Evolutionary conservation across 1,140 invertebrate genomes (phyloP).

Genomic region (Saccostrea echinata): DNA sequence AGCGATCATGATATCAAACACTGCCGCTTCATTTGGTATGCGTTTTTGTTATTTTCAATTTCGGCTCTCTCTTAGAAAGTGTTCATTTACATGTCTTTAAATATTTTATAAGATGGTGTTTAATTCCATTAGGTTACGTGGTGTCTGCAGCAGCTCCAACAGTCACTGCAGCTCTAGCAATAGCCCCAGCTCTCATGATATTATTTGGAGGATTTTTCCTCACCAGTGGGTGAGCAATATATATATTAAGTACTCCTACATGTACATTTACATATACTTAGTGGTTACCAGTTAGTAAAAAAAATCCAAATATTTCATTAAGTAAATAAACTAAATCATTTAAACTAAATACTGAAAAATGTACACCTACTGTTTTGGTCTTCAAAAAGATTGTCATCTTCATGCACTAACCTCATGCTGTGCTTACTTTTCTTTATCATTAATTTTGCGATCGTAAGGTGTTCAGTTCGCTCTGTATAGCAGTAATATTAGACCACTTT

Average conservation of each 20-base stretch:
- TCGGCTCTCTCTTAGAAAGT: too few species aligned
- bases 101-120: not conserved
- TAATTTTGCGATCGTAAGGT: too few species aligned
- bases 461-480: too few species aligned
- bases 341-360: too few species aligned
- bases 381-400: not conserved
- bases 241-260: not conserved
- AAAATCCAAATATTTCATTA: not conserved
- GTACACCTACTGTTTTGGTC: not conserved
- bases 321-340: not conserved
- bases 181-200: slow-evolving; percentile 95
- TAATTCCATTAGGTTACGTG: slow-evolving; percentile 87
- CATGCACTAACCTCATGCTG: not conserved
- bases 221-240: slow-evolving; percentile 88
- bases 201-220: slow-evolving; percentile 98
- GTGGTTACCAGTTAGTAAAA: too few species aligned
- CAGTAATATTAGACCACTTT: too few species aligned
- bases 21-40: slow-evolving; percentile 93
- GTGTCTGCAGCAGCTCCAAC: slow-evolving; percentile 91
- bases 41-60: not conserved
- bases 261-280: too few species aligned
- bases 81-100: too few species aligned
- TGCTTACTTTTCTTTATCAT: too few species aligned
- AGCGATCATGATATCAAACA: slow-evolving; percentile 91
- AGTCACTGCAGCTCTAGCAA: slow-evolving; percentile 91